Evolutionary conservation across 2,113 vertebrate species (phyloP), one percentile per base, ranked within the genome.

Genomic region (Oxygymnocypris stewartii): DNA sequence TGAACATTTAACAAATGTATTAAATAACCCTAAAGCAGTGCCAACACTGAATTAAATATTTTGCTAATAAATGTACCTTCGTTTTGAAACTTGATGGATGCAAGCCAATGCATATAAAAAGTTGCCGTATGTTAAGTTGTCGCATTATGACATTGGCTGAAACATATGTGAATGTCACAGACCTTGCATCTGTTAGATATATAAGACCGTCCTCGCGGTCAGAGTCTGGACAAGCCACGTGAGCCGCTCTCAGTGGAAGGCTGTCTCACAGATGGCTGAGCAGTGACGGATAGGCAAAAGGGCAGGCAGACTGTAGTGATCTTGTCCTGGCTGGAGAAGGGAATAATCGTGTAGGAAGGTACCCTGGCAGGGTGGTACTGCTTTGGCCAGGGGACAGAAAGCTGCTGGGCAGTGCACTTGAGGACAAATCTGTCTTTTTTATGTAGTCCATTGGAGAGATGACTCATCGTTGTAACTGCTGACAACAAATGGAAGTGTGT

Each of bases 211-310:
- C 76, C 49, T 51, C 75, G 13, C 44, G n/a, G 74, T 76, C 74
- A 76, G 74, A 25, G 74, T 47, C 42, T 49, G n/a, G 75, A 51
- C 23, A 16, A 18, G 75, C 71, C 20, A 1, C 23, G 1, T 80
- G 37, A 61, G 78, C 37, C 59, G 35, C 14, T 82, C 79, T 71
- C 63, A 51, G 63, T 31, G 44, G 44, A 49, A 67, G 37, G 65
- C 47, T 83, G 81, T 83, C 65, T 31, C 44, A 71, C 81, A 83
- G 81, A 83, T 83, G 81, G 81, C 81, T 71, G 65, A 35, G 81
- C 42, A 83, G 11, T 71, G 65, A 83, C 31, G 65, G 81, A 83
- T 31, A 35, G 44, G 44, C 42, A 37, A 79, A 40, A 51, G 80
- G 63, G 63, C 63, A 71, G 80, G 44, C 80, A 82, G 63, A 83